Evolutionary conservation across 2,797 vertebrate species (phyloP).

Genomic region (Varecia variegata): DNA sequence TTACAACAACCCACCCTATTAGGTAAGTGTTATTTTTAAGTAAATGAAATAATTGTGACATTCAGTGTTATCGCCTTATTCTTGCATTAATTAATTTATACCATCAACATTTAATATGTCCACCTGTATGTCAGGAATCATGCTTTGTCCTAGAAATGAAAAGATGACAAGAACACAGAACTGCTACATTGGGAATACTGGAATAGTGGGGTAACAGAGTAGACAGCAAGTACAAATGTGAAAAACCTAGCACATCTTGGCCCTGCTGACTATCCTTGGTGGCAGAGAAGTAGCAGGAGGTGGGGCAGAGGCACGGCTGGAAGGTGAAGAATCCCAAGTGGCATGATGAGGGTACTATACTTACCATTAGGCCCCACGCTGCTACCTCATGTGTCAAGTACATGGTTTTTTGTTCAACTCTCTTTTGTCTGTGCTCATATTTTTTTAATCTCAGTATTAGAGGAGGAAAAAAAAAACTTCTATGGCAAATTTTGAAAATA

Average conservation of each 20-base stretch:
- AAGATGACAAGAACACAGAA: neutral
- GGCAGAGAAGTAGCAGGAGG: neutral
- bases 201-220: neutral
- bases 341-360: accelerated
- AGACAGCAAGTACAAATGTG: neutral
- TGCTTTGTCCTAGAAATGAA: constrained; percentile 6
- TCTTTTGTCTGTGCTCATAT: neutral
- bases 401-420: neutral
- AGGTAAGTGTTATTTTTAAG: neutral
- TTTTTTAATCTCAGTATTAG: neutral
- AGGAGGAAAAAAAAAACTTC: neutral
- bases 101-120: neutral
- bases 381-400: neutral
- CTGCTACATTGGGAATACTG: neutral
- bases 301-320: neutral
- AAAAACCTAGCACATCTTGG: neutral
- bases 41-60: neutral
- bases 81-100: neutral
- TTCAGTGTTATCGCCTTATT: neutral
- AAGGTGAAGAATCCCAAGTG: neutral
- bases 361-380: accelerated
- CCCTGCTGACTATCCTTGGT: neutral
- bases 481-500: neutral
- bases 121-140: neutral
- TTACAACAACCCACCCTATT: neutral